Evolutionary conservation across 2,113 vertebrate genomes (phyloP).

Genomic region (Pardalotus punctatus): DNA sequence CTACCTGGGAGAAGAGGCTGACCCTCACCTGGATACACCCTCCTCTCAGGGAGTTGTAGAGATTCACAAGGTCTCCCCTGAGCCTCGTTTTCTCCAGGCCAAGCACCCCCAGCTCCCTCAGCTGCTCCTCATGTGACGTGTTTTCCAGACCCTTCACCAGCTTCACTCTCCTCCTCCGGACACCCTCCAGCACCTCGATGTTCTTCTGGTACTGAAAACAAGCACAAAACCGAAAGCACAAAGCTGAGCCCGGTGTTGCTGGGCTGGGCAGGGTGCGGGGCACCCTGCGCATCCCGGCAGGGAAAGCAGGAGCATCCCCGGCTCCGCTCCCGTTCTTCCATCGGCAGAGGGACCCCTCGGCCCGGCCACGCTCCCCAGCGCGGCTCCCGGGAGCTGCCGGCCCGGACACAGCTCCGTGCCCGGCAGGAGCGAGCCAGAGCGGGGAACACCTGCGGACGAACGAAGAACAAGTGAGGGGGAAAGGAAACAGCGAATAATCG

Average conservation of each 20-base stretch:
- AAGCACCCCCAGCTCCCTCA: not conserved
- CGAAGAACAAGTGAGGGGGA: not conserved
- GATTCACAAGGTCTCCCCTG: rapidly evolving
- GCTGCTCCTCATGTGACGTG: not conserved
- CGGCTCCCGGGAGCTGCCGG: not conserved
- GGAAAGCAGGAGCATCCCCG: rapidly evolving
- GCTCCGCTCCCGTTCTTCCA: not conserved
- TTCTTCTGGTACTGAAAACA: not conserved
- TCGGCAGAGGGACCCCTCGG: slow-evolving; percentile 48
- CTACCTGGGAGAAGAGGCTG: not conserved
- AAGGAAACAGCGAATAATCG: slow-evolving; percentile 17
- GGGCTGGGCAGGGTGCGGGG: not conserved
- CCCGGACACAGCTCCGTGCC: not conserved
- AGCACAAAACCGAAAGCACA: rapidly evolving
- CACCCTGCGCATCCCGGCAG: not conserved
- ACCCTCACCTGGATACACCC: not conserved
- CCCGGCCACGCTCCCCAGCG: not conserved
- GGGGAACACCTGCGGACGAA: slow-evolving; percentile 33
- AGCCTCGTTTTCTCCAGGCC: not conserved
- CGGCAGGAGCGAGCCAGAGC: not conserved
- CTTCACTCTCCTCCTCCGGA: not conserved
- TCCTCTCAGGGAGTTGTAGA: not conserved
- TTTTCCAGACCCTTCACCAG: not conserved
- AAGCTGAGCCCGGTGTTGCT: rapidly evolving
- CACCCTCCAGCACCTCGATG: rapidly evolving